A percentile compares a stretch with the other conserved stretches of the same genome.
Evolutionary conservation across 1,140 invertebrate species (phyloP).

Genomic region (Drosophila mauritiana): DNA sequence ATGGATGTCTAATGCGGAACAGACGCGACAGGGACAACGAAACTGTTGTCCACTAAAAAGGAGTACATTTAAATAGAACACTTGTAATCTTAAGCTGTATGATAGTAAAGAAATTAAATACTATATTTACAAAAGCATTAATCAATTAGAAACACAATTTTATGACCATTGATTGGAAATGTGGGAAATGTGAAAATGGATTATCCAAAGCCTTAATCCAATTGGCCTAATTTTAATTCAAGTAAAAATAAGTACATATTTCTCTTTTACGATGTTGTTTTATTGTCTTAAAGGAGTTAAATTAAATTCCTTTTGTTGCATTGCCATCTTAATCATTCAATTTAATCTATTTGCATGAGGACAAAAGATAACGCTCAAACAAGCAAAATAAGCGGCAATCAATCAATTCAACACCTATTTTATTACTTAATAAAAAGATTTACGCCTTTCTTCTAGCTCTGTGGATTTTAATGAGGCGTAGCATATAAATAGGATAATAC

Average conservation of each 20-base stretch:
- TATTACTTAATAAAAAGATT: conserved; percentile 15
- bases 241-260: no score
- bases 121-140: no score
- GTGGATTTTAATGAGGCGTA: conserved; percentile 19
- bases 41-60: not conserved
- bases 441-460: not conserved
- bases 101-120: no score
- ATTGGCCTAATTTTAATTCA: no score
- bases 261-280: not conserved
- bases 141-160: no score
- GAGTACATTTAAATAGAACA: not conserved
- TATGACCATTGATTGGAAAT: no score
- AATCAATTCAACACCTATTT: conserved; percentile 25
- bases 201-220: no score
- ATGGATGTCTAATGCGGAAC: conserved; percentile 17
- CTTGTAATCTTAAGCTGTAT: no score
- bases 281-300: not conserved
- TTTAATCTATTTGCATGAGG: not conserved
- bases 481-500: conserved; percentile 6
- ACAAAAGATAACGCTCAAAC: not conserved
- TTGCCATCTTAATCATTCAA: not conserved
- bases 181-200: no score
- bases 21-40: not conserved
- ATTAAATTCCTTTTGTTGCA: not conserved
- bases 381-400: not conserved